phyloP scores from a whole-genome alignment of 2,113 vertebrate genomes.

The Indicator maculatus region DNA sequence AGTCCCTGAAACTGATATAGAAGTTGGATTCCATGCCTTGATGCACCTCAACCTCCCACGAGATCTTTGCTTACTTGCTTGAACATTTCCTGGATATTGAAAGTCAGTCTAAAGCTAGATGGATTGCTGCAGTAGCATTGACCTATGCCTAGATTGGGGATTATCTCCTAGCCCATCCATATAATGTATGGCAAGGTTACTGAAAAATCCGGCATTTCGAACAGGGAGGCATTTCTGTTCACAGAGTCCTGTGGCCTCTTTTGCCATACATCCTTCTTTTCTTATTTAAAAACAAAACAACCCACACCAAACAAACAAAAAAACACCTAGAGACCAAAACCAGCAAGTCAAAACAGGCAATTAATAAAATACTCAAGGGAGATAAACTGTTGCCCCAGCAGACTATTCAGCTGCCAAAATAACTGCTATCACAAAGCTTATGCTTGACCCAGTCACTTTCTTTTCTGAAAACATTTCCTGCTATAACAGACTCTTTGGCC shows the following conservation, averaged over 20 bases:
- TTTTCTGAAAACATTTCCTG: slow-evolving; percentile 52
- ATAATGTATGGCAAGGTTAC: neutral
- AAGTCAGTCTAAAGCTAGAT: neutral
- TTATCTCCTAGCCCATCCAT: neutral
- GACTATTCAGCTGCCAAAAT: neutral
- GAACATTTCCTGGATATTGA: neutral
- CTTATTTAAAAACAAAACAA: neutral
- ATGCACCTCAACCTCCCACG: neutral
- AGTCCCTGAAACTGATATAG: neutral
- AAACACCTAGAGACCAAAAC: neutral
- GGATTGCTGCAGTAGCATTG: neutral
- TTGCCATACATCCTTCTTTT: neutral
- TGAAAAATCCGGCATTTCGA: neutral
- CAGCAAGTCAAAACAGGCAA: neutral
- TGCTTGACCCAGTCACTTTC: slow-evolving; percentile 16
- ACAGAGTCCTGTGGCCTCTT: neutral
- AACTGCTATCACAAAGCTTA: neutral
- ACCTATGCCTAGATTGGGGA: neutral
- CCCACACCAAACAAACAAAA: neutral
- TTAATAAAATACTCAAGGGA: neutral
- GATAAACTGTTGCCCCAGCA: neutral
- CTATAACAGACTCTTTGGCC: neutral
- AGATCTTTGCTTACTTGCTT: neutral
- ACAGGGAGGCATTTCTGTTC: neutral
- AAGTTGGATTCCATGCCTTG: neutral